Evolutionary conservation across 2,797 vertebrate genomes (phyloP).

Genomic region (Mycteria americana): DNA sequence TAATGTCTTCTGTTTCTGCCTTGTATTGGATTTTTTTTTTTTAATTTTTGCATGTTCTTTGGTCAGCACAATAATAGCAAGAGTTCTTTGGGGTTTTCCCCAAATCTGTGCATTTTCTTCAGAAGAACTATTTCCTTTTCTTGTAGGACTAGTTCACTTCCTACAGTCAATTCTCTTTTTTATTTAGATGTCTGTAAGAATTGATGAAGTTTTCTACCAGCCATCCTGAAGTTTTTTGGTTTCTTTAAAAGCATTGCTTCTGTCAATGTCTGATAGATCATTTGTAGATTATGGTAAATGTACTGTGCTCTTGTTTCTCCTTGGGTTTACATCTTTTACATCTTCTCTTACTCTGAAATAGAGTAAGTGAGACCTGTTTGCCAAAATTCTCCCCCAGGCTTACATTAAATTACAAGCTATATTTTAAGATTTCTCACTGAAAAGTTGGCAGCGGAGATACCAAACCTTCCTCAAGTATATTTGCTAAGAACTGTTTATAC

Average conservation of each 20-base stretch:
- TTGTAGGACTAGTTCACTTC: neutral
- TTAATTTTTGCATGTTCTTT: neutral
- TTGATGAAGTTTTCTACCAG: neutral
- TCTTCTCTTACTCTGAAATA: neutral
- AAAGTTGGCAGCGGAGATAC: neutral
- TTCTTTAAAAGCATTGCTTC: neutral
- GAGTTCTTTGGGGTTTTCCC: neutral
- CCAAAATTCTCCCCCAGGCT: neutral
- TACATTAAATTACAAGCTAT: neutral
- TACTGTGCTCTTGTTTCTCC: neutral
- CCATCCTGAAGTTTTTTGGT: neutral
- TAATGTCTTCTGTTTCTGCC: neutral
- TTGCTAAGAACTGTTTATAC: neutral
- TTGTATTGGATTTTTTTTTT: neutral
- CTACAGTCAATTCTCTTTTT: neutral
- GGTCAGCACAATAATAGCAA: neutral
- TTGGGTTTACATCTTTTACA: neutral
- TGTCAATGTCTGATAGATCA: neutral
- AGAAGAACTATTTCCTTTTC: neutral
- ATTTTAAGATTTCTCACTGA: neutral
- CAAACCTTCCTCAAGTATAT: neutral
- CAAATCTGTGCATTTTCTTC: neutral
- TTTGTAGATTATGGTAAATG: neutral
- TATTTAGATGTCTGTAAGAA: neutral
- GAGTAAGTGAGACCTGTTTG: neutral